Percentiles rank a stretch among this genome's conserved stretches.
Evolutionary conservation across 2,888 invertebrate species (phyloP).

Genomic region (Hecatera dysodea): DNA sequence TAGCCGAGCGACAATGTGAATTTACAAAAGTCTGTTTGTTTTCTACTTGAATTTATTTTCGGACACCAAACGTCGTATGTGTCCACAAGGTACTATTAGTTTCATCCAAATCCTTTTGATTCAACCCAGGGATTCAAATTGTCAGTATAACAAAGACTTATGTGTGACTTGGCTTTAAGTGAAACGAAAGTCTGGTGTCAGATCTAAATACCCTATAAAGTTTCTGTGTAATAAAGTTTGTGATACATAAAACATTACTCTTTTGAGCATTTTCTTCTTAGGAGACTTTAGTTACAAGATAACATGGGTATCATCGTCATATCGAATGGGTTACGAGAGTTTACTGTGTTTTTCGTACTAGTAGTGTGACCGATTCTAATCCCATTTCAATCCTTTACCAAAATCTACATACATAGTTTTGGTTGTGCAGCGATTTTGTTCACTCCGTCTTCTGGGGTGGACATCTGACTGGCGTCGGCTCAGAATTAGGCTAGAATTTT

Average conservation of each 20-base stretch:
- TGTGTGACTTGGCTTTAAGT: conserved; percentile 59
- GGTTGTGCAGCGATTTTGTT: too few species aligned
- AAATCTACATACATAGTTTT: too few species aligned
- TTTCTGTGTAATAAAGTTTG: conserved; percentile 62
- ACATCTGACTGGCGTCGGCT: too few species aligned
- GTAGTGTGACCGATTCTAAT: not conserved
- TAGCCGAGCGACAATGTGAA: not conserved
- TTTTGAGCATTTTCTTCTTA: conserved; percentile 33
- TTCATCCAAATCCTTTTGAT: conserved; percentile 56
- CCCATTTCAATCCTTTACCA: not conserved
- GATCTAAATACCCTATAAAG: conserved; percentile 54
- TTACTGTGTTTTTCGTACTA: not conserved
- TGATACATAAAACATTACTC: conserved; percentile 70
- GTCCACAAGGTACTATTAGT: conserved; percentile 47
- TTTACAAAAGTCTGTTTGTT: conserved; percentile 11
- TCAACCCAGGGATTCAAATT: conserved; percentile 60
- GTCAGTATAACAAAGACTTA: conserved; percentile 68
- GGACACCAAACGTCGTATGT: conserved; percentile 12
- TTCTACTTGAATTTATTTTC: conserved; percentile 23
- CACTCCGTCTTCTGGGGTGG: too few species aligned
- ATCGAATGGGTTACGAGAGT: conserved; percentile 25
- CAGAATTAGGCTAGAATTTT: too few species aligned
- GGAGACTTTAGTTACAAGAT: conserved; percentile 36
- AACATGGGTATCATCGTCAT: conserved; percentile 28
- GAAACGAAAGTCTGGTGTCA: conserved; percentile 64